phyloP scores from a whole-genome alignment of 2,113 vertebrate genomes.

The Mesitornis unicolor region DNA sequence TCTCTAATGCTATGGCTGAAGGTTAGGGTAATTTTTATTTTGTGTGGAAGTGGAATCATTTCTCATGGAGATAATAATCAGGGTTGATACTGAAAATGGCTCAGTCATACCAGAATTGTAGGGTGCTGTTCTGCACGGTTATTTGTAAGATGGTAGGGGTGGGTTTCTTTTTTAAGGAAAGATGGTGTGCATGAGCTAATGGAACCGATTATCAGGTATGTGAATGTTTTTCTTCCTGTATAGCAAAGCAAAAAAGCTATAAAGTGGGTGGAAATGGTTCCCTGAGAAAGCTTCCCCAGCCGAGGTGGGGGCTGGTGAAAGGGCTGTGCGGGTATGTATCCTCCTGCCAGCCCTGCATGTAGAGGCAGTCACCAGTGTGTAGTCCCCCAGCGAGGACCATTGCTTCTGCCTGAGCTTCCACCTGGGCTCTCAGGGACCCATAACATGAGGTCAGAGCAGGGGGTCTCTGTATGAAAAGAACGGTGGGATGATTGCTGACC shows the following conservation, averaged over 20 bases:
- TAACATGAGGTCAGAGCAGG: not conserved
- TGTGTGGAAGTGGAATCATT: not conserved
- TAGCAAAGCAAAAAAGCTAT: not conserved
- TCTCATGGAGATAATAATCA: conserved; percentile 30
- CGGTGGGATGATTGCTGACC: not conserved
- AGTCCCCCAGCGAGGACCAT: accelerated
- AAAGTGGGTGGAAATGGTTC: not conserved
- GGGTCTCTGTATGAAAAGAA: not conserved
- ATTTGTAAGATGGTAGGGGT: not conserved
- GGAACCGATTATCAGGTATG: not conserved
- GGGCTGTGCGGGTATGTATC: not conserved
- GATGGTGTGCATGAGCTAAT: not conserved
- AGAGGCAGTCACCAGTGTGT: not conserved
- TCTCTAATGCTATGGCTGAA: conserved; percentile 17
- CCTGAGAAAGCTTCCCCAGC: not conserved
- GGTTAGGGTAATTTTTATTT: conserved; percentile 52
- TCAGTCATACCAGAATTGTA: not conserved
- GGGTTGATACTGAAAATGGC: not conserved
- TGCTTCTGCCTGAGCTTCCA: not conserved
- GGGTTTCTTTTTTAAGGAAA: not conserved
- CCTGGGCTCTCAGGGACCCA: not conserved
- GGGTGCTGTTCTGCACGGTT: not conserved
- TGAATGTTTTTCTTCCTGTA: not conserved
- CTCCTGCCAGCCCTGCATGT: not conserved
- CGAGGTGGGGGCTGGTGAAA: not conserved